Percentiles rank a stretch among this genome's conserved stretches.
Conservation (phyloP, 2,797 vertebrate genomes). For the Heliangelus exortis region DNA sequence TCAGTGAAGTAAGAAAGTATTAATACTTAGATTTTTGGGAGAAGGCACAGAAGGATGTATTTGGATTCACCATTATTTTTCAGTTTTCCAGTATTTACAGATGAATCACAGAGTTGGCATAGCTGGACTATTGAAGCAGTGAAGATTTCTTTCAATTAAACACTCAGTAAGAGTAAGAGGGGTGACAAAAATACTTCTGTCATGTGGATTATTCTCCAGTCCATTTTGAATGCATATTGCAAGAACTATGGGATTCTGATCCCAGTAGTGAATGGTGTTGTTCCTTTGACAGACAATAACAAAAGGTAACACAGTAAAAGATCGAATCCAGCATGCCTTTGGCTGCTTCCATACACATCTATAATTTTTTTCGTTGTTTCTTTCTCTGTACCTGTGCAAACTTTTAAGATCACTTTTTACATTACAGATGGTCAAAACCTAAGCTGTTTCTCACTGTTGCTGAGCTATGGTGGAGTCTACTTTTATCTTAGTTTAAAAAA, state of each 20-base stretch:
- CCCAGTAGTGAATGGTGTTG: neutral
- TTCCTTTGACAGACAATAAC: neutral
- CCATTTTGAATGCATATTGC: neutral
- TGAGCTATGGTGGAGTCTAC: neutral
- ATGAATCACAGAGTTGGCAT: neutral
- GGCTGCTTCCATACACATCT: neutral
- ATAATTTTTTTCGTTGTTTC: neutral
- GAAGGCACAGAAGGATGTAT: neutral
- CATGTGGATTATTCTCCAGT: neutral
- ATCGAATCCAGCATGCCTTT: neutral
- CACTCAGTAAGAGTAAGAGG: neutral
- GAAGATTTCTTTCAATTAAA: neutral
- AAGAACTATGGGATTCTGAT: neutral
- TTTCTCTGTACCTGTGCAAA: neutral
- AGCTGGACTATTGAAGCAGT: neutral
- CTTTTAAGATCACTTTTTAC: neutral
- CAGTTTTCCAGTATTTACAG: neutral
- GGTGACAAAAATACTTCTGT: neutral
- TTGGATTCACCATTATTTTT: neutral
- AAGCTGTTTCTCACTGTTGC: neutral
- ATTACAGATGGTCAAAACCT: neutral
- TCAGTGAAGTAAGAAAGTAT: neutral
- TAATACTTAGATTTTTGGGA: neutral
- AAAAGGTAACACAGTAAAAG: neutral
- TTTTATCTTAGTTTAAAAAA: neutral